phyloP scores from a whole-genome alignment of 2,888 invertebrate genomes.

The Omphaloscelis lunosa region DNA sequence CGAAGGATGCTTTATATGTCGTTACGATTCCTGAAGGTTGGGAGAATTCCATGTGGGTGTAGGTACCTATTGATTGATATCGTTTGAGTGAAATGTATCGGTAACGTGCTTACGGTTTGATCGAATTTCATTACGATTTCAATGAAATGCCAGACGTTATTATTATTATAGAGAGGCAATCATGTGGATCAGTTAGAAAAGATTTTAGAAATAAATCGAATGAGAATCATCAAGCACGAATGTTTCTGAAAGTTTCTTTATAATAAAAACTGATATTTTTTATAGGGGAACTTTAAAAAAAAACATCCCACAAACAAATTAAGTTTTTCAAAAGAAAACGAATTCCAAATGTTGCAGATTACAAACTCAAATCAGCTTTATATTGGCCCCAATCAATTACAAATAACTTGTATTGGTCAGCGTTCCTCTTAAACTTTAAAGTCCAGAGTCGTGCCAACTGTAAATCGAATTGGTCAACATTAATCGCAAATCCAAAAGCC shows the following conservation, averaged over 20 bases:
- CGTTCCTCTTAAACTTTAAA: slow-evolving; percentile 37
- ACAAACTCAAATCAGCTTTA: not conserved
- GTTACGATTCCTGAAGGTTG: slow-evolving; percentile 48
- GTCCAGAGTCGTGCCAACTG: slow-evolving; percentile 39
- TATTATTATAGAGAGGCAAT: slow-evolving; percentile 28
- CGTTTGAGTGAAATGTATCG: slow-evolving; percentile 50
- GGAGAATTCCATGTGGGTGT: slow-evolving; percentile 35
- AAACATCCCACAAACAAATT: not conserved
- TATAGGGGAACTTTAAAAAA: not conserved
- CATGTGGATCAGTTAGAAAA: slow-evolving; percentile 21
- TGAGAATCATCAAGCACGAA: not conserved
- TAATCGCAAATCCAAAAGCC: slow-evolving; percentile 60
- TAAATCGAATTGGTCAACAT: slow-evolving; percentile 55
- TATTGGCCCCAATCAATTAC: slow-evolving; percentile 6
- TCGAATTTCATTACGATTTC: slow-evolving; percentile 38
- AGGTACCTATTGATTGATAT: slow-evolving; percentile 52
- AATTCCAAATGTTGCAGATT: not conserved
- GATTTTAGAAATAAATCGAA: slow-evolving; percentile 32
- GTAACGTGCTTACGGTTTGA: slow-evolving; percentile 33
- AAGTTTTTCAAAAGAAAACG: not conserved
- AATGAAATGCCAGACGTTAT: slow-evolving; percentile 12
- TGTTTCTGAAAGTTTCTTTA: slow-evolving; percentile 10
- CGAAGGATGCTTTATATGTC: slow-evolving; percentile 45
- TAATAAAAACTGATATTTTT: not conserved
- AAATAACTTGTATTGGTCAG: slow-evolving; percentile 45